Conservation (phyloP, 2,113 vertebrate species). For the Butorides virescens region DNA sequence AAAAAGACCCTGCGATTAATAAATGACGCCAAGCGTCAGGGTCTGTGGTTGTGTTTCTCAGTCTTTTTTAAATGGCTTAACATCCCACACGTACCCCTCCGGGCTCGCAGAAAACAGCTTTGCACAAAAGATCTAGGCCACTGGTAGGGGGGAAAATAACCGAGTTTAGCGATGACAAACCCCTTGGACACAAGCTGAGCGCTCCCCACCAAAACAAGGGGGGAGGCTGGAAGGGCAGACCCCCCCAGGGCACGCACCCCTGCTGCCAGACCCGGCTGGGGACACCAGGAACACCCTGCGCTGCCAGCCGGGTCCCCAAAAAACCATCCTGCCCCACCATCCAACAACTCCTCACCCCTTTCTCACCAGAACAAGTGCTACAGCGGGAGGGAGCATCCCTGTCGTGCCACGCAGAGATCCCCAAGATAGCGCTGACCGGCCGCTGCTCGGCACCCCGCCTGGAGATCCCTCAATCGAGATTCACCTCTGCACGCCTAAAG, state of each 20-base stretch:
- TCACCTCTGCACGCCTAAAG: not conserved
- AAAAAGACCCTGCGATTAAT: not conserved
- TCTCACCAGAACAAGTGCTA: not conserved
- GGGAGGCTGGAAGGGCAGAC: not conserved
- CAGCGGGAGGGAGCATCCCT: fast-evolving
- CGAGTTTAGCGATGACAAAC: fast-evolving
- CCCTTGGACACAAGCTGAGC: not conserved
- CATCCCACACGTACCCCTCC: fast-evolving
- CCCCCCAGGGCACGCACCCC: not conserved
- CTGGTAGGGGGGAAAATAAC: not conserved
- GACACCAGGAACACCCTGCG: fast-evolving
- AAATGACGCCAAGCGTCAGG: not conserved
- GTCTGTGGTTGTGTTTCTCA: not conserved
- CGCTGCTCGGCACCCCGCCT: fast-evolving
- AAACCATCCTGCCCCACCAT: not conserved
- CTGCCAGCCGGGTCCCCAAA: not conserved
- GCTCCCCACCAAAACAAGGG: fast-evolving
- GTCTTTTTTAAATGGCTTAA: not conserved
- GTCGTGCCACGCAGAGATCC: no score
- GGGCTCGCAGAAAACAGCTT: not conserved
- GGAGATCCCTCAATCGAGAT: not conserved
- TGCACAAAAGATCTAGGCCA: not conserved
- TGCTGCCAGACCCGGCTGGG: not conserved
- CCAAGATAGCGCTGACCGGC: not conserved
- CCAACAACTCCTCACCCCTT: not conserved